Evolutionary conservation across 2,888 invertebrate species (phyloP), one percentile per base, ranked within the genome.

Genomic region (Drosophila seclusa): DNA sequence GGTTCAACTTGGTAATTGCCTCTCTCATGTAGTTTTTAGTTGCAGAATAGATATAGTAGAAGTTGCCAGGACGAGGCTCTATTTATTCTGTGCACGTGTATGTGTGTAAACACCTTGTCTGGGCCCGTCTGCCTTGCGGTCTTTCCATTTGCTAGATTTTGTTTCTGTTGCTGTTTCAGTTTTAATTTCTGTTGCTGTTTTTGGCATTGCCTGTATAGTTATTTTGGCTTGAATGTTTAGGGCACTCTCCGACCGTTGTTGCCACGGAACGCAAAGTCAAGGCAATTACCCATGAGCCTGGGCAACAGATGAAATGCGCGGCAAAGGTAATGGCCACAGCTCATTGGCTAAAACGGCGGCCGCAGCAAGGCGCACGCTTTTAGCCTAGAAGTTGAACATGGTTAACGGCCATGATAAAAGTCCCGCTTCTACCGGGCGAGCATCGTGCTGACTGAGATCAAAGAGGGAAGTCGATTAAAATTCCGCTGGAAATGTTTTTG

Each of bases 31-130:
- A 76, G 80, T 71, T 67, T 48, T 42, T 50, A 53, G 58, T 63
- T 66, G 79, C 59, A 57, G 60, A 67, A 45, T 45, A 45, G 21
- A 45, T 45, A 45, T 24, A 16, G 21, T 24, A 62, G 67, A 53
- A 42, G 40, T 49, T 65, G 38, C 49, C 54, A 61, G 65, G 31
- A 40, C 42, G 32, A 40, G 61, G 54, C 27, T 52, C 6, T 31
- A 52, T 59, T 58, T 67, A 29, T 24, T 38, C 24, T 21, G 50
- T 42, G 65, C 65, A 68, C 13, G 54, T 2, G 54, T 55, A 40
- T 81, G 70, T 63, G 74, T 83, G 83, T 83, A 83, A 88, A 73
- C 82, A 85, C 87, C 75, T 85, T 88, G 84, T 86, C 79, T 75
- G 75, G 48, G 73, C 59, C 57, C 65, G 77, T 57, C 72, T 83